These are phyloP conservation scores for Dicycla oo DNA, from an alignment of 2,888 invertebrate species.

Conservation along the genomic window DNA sequence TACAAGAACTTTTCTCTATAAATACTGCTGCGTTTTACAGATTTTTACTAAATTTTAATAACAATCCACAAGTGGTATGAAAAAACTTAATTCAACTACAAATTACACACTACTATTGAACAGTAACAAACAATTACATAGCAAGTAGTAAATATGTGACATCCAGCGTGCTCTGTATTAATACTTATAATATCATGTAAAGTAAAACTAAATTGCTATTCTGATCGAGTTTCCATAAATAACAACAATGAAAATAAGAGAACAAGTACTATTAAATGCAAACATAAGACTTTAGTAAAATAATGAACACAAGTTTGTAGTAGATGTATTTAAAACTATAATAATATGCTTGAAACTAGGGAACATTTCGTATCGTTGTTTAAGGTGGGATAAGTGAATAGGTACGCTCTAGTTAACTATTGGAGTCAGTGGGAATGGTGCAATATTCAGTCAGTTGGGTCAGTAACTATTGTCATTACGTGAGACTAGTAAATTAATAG, in stretches of 20 bases:
- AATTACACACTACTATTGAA: constrained; percentile 59
- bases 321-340: constrained; percentile 63
- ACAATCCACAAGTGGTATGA: constrained; percentile 50
- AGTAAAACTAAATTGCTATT: constrained; percentile 68
- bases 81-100: constrained; percentile 55
- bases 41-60: constrained; percentile 45
- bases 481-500: constrained; percentile 60
- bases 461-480: constrained; percentile 72
- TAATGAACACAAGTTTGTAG: constrained; percentile 79
- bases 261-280: constrained; percentile 77
- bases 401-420: constrained; percentile 73
- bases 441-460: constrained; percentile 73
- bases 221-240: constrained; percentile 71
- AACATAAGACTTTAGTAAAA: constrained; percentile 67
- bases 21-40: constrained; percentile 77
- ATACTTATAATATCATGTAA: constrained; percentile 77
- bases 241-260: constrained; percentile 71
- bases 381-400: constrained; percentile 83
- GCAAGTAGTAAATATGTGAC: constrained; percentile 73
- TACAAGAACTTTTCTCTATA: constrained; percentile 67
- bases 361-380: constrained; percentile 73
- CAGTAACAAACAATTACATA: constrained; percentile 60
- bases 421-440: constrained; percentile 78
- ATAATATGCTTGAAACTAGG: constrained; percentile 73
- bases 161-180: constrained; percentile 74